These are phyloP conservation scores for Campoletis raptor DNA, from an alignment of 2,888 invertebrate species.

Conservation along the genomic window DNA sequence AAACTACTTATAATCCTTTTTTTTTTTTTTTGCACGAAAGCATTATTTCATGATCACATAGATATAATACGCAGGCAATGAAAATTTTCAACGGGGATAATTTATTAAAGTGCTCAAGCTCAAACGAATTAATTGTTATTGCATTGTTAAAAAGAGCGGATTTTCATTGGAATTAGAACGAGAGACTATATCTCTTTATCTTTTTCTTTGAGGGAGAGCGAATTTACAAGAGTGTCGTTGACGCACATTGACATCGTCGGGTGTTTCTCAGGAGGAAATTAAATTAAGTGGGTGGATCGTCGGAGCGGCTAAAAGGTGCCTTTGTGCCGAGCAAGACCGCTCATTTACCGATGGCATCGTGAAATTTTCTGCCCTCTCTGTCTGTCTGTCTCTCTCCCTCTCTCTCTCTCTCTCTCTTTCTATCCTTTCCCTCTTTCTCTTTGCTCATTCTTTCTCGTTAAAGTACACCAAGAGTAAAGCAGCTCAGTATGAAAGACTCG, in stretches of 20 bases:
- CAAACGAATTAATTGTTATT: constrained; percentile 11
- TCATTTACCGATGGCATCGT: constrained; percentile 53
- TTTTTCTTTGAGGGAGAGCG: constrained; percentile 12
- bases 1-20: neutral
- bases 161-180: constrained; percentile 7
- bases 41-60: neutral
- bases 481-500: constrained; percentile 43
- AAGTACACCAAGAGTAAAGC: constrained; percentile 28
- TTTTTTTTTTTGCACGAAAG: neutral
- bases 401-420: constrained; percentile 17
- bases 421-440: neutral
- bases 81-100: neutral
- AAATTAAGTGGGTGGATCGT: constrained; percentile 70
- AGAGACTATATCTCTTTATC: neutral
- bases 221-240: constrained; percentile 46
- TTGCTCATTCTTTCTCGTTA: constrained; percentile 21
- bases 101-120: neutral
- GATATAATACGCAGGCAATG: neutral
- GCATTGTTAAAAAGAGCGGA: constrained; percentile 5
- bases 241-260: constrained; percentile 53
- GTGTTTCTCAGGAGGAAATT: constrained; percentile 68
- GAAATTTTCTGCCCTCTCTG: constrained; percentile 31
- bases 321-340: constrained; percentile 63
- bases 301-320: constrained; percentile 70
- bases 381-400: constrained; percentile 31